These are phyloP conservation scores for Epistrophella euchroma DNA, from an alignment of 2,888 invertebrate species.

Conservation along the genomic window DNA sequence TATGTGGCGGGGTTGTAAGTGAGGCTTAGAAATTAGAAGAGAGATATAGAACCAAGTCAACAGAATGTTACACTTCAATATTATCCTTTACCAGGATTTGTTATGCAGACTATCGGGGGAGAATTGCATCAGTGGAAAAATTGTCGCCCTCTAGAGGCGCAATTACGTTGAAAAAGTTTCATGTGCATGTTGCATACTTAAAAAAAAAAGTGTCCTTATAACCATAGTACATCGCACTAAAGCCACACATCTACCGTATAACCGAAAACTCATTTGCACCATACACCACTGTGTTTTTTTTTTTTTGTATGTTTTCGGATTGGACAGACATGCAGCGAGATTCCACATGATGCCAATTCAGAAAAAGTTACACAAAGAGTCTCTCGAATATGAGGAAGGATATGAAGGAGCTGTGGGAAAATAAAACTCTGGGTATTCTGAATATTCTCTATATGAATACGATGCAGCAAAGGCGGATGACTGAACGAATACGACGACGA, in stretches of 20 bases:
- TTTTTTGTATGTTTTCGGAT: background rate
- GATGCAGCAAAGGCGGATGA: constrained; percentile 20
- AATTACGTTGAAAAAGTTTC: constrained; percentile 61
- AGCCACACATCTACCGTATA: constrained; percentile 7
- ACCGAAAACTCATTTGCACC: constrained; percentile 29
- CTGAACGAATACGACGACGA: constrained; percentile 25
- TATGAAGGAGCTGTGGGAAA: constrained; percentile 11
- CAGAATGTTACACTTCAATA: constrained; percentile 49
- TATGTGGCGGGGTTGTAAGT: background rate
- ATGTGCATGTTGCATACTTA: constrained; percentile 20
- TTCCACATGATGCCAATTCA: constrained; percentile 26
- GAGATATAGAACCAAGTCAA: constrained; percentile 6
- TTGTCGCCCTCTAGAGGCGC: constrained; percentile 49
- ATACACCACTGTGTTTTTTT: background rate
- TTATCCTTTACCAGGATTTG: constrained; percentile 25
- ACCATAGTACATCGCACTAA: background rate
- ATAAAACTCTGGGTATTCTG: background rate
- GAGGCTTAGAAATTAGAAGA: no score
- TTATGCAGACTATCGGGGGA: constrained; percentile 29
- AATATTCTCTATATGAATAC: constrained; percentile 30
- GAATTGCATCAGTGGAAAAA: constrained; percentile 47
- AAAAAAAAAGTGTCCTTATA: constrained; percentile 40
- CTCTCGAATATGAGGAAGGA: constrained; percentile 21
- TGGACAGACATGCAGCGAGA: constrained; percentile 20
- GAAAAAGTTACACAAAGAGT: constrained; percentile 18